phyloP scores from a whole-genome alignment of 2,797 vertebrate species.

The Capromys pilorides region DNA sequence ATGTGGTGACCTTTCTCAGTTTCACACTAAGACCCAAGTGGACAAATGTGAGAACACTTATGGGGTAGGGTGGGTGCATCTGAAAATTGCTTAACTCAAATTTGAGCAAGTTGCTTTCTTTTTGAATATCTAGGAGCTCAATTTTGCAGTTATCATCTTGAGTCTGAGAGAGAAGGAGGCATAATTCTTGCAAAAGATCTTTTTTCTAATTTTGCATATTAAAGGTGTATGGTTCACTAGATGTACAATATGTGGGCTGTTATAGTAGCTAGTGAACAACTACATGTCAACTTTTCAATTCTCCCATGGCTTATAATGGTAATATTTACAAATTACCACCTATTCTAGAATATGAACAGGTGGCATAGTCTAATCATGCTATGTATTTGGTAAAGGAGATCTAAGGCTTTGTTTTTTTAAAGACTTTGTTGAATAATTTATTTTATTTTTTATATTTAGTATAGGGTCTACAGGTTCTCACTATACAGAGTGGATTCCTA shows the following conservation, averaged over 20 bases:
- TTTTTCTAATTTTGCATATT: slow-evolving; percentile 18
- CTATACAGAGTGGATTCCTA: too few species aligned
- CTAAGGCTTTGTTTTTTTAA: background rate
- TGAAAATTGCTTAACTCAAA: background rate
- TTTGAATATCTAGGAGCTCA: slow-evolving; percentile 12
- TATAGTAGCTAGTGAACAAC: background rate
- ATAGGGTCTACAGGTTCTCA: too few species aligned
- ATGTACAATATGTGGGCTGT: background rate
- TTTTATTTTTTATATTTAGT: background rate
- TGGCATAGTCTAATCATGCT: background rate
- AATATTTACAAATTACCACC: slow-evolving; percentile 32
- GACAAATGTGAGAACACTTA: background rate
- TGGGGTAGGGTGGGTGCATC: background rate
- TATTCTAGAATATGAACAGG: background rate
- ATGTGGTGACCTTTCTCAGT: background rate
- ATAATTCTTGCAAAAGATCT: background rate
- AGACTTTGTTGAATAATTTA: background rate
- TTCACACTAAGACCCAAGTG: background rate
- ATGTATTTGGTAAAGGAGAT: slow-evolving; percentile 22
- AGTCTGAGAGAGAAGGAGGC: slow-evolving; percentile 6
- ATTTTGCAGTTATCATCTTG: slow-evolving; percentile 27
- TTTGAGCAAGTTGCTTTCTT: slow-evolving; percentile 25
- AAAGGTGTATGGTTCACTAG: background rate
- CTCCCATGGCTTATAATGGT: slow-evolving; percentile 45
- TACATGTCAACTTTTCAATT: slow-evolving; percentile 37